phyloP scores from a whole-genome alignment of 2,888 invertebrate species.

The Hirtodrosophila trivittata region DNA sequence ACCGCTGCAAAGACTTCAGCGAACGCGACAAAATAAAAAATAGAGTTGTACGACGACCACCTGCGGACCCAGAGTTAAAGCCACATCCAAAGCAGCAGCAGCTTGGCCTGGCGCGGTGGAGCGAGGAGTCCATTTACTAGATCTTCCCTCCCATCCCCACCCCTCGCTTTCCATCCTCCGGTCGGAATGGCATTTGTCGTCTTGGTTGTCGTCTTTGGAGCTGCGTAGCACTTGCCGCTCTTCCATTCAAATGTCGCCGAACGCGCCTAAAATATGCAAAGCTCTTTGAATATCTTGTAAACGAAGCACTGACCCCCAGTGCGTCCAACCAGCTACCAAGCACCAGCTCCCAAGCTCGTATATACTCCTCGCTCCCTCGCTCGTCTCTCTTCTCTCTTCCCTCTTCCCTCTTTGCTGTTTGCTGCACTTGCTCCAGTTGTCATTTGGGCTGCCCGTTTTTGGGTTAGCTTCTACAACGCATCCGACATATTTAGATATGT shows the following conservation, averaged over 20 bases:
- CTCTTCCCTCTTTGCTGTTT: too few species aligned
- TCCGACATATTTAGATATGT: not conserved
- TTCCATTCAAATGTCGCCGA: slow-evolving; percentile 74
- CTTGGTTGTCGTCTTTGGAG: slow-evolving; percentile 25
- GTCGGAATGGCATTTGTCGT: slow-evolving; percentile 49
- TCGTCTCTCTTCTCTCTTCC: too few species aligned
- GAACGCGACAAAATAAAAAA: slow-evolving; percentile 79
- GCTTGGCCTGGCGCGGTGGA: too few species aligned
- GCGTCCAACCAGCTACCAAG: slow-evolving; percentile 18
- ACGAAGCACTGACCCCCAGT: slow-evolving; percentile 71
- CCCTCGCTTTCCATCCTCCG: too few species aligned
- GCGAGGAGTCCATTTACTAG: not conserved
- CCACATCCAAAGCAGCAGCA: slow-evolving; percentile 8
- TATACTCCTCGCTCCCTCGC: too few species aligned
- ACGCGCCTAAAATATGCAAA: slow-evolving; percentile 76
- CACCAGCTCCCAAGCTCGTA: slow-evolving; percentile 1
- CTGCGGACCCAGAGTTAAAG: slow-evolving; percentile 52
- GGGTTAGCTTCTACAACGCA: slow-evolving; percentile 12
- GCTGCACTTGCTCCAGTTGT: slow-evolving; percentile 69
- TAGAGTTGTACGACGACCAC: slow-evolving; percentile 79
- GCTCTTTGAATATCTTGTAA: slow-evolving; percentile 72
- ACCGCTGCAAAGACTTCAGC: slow-evolving; percentile 74
- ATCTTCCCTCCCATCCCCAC: not conserved
- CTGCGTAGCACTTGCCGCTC: slow-evolving; percentile 68
- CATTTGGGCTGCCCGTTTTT: slow-evolving; percentile 28